phyloP scores from a whole-genome alignment of 2,113 vertebrate species.

The Smithornis capensis region DNA sequence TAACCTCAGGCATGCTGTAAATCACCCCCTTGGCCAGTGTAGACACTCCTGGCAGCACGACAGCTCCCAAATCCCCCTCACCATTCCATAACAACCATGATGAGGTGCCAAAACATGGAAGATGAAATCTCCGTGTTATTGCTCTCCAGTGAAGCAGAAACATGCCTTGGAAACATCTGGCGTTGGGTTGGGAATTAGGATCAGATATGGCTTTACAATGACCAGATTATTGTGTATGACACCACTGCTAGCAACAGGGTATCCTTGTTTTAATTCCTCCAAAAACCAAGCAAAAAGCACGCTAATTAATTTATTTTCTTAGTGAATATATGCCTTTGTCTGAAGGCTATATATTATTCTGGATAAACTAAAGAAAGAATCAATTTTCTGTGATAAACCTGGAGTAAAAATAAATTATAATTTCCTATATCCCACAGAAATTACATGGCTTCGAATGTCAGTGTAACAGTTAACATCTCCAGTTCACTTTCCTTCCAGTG shows the following conservation, averaged over 20 bases:
- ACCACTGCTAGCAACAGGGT: slow-evolving; percentile 5
- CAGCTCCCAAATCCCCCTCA: neutral
- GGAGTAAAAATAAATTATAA: neutral
- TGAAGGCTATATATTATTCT: neutral
- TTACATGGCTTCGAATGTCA: neutral
- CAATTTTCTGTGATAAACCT: slow-evolving; percentile 2
- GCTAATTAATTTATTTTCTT: neutral
- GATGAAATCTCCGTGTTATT: neutral
- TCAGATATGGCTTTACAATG: slow-evolving; percentile 39
- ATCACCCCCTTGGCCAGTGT: neutral
- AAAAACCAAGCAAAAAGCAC: neutral
- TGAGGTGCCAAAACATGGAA: neutral
- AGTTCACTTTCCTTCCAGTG: neutral
- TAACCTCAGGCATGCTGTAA: neutral
- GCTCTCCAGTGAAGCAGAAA: neutral
- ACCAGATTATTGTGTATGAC: slow-evolving; percentile 30
- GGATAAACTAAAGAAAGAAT: neutral
- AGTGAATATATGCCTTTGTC: neutral
- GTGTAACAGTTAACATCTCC: neutral
- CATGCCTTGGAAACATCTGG: slow-evolving; percentile 60
- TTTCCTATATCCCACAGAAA: neutral
- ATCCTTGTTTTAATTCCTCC: neutral
- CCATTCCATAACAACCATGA: neutral
- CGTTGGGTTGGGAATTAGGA: slow-evolving; percentile 53
- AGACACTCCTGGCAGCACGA: neutral